phyloP scores from a whole-genome alignment of 2,797 vertebrate species.

The Carapus acus region DNA sequence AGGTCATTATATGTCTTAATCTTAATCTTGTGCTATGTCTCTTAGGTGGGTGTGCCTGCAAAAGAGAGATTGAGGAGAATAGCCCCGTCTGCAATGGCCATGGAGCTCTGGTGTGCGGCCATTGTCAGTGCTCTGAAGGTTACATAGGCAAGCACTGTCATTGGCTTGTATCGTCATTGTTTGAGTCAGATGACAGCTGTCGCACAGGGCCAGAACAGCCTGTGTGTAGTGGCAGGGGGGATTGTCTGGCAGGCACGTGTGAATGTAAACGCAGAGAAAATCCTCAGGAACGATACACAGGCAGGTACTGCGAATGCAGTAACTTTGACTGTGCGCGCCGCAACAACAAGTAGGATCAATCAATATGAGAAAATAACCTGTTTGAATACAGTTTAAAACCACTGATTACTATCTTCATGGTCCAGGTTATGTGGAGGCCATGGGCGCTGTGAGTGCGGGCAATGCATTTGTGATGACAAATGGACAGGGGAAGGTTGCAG shows the following conservation, averaged over 20 bases:
- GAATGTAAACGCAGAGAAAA: slow-evolving; percentile 9
- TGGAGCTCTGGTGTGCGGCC: slow-evolving; percentile 39
- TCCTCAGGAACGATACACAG: slow-evolving; percentile 15
- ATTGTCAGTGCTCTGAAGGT: slow-evolving; percentile 26
- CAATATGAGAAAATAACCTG: not conserved
- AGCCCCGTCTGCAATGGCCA: slow-evolving; percentile 33
- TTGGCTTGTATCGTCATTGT: accelerated
- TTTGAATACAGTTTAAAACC: not conserved
- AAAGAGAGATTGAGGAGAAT: slow-evolving; percentile 21
- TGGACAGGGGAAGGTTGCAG: slow-evolving; percentile 42
- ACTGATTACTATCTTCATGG: not conserved
- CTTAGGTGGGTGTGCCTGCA: slow-evolving; percentile 50
- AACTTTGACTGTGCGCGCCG: slow-evolving; percentile 42
- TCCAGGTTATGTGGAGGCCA: slow-evolving; percentile 53
- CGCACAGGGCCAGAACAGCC: not conserved
- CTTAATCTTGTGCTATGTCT: not conserved
- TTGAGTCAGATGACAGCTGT: slow-evolving; percentile 3
- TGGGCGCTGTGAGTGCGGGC: slow-evolving; percentile 42
- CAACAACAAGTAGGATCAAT: slow-evolving; percentile 27
- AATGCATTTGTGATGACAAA: slow-evolving; percentile 18
- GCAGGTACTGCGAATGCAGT: slow-evolving; percentile 51
- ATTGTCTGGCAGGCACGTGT: slow-evolving; percentile 35
- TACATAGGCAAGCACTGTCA: slow-evolving; percentile 33
- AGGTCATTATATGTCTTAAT: not conserved
- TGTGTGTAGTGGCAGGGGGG: slow-evolving; percentile 41